A percentile compares a stretch with the other conserved stretches of the same genome.
phyloP scores from a whole-genome alignment of 2,113 vertebrate genomes.

The Mystacornis crossleyi region DNA sequence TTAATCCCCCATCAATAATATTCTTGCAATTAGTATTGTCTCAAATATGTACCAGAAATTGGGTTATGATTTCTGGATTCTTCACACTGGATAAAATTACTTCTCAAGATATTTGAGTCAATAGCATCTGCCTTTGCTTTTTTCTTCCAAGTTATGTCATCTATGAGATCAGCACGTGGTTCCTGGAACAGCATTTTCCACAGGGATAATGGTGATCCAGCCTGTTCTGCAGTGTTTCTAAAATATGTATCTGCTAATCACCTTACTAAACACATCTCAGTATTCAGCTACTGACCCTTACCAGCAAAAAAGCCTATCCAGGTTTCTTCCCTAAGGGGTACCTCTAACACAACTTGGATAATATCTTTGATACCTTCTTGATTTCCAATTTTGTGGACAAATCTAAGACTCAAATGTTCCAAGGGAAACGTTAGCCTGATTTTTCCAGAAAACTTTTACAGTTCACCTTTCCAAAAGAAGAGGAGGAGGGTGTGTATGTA shows the following conservation, averaged over 20 bases:
- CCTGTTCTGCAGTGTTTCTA: background rate
- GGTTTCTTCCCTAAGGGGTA: background rate
- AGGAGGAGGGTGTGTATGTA: accelerated
- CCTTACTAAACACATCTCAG: background rate
- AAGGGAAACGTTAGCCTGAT: background rate
- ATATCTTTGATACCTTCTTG: background rate
- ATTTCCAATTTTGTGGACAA: background rate
- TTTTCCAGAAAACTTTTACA: background rate
- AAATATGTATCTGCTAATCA: background rate
- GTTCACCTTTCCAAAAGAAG: background rate
- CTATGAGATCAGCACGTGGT: background rate
- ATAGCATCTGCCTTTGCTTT: background rate
- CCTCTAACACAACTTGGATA: background rate
- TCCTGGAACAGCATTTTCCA: background rate
- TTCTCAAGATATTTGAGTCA: background rate
- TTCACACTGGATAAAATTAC: background rate
- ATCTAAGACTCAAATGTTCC: background rate
- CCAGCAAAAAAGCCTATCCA: background rate
- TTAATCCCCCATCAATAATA: background rate
- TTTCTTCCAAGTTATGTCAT: background rate
- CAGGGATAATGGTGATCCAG: background rate
- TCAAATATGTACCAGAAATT: background rate
- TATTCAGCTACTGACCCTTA: background rate
- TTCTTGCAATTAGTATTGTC: background rate
- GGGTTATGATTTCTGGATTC: background rate